These are phyloP conservation scores for Pimephales promelas DNA, from an alignment of 2,113 vertebrate genomes.

Conservation along the genomic window DNA sequence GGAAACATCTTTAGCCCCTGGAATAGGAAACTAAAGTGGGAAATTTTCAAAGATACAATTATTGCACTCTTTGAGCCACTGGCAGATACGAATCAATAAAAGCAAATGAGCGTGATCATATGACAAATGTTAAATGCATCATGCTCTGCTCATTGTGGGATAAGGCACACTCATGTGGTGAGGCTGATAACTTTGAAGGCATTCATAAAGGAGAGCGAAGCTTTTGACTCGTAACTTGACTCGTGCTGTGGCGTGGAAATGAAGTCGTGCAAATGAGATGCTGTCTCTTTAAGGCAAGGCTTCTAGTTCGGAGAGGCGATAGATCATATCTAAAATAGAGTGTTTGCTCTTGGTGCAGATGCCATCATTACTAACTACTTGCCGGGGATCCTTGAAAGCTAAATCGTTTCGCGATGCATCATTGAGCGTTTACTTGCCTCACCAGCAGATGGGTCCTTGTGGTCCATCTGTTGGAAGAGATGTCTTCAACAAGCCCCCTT, in stretches of 20 bases:
- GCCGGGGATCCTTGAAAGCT: conserved; percentile 89
- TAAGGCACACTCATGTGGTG: conserved; percentile 37
- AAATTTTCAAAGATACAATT: conserved; percentile 80
- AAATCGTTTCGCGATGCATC: conserved; percentile 92
- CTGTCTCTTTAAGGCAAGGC: conserved; percentile 80
- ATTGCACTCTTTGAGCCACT: conserved; percentile 71
- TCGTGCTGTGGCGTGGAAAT: conserved; percentile 19
- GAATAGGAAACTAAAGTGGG: conserved; percentile 71
- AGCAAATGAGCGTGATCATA: conserved; percentile 66
- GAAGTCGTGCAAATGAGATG: conserved; percentile 46
- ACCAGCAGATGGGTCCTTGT: conserved; percentile 90
- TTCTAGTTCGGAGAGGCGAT: conserved; percentile 77
- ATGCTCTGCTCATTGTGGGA: conserved; percentile 36
- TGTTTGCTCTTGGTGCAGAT: conserved; percentile 87
- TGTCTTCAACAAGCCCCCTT: conserved; percentile 90
- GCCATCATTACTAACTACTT: conserved; percentile 90
- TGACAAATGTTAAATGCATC: conserved; percentile 59
- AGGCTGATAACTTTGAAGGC: conserved; percentile 56
- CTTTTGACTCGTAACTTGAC: conserved; percentile 38
- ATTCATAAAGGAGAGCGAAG: conserved; percentile 36
- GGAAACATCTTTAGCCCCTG: conserved; percentile 68
- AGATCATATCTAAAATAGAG: conserved; percentile 91
- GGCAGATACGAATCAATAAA: conserved; percentile 68
- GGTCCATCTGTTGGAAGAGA: conserved; percentile 91
- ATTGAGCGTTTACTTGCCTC: conserved; percentile 90